Evolutionary conservation across 2,797 vertebrate species (phyloP).

Genomic region (Thamnophis elegans): DNA sequence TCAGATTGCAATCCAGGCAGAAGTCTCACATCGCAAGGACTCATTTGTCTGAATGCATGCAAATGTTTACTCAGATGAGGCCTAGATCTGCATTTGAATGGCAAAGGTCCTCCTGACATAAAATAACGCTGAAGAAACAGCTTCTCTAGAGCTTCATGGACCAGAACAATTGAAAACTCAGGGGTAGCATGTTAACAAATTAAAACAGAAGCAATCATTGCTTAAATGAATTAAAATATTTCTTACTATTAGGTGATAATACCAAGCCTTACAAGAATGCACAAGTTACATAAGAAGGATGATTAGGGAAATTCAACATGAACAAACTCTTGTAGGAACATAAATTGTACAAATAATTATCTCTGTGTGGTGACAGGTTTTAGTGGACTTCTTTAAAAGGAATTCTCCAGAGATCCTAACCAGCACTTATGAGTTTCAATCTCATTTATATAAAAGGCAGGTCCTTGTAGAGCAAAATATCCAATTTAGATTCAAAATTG

Average conservation of each 20-base stretch:
- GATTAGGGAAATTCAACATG: slow-evolving; percentile 45
- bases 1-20: neutral
- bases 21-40: too few species aligned
- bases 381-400: slow-evolving; percentile 36
- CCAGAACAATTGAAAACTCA: neutral
- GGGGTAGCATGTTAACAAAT: neutral
- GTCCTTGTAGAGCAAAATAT: slow-evolving; percentile 5
- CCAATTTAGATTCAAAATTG: neutral
- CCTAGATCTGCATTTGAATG: neutral
- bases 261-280: slow-evolving; percentile 28
- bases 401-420: slow-evolving; percentile 37
- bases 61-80: too few species aligned
- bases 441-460: slow-evolving; percentile 39
- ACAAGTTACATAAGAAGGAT: slow-evolving; percentile 44
- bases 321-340: slow-evolving; percentile 33
- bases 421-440: slow-evolving; percentile 18
- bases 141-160: neutral
- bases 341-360: slow-evolving; percentile 65
- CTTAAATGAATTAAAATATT: slow-evolving; percentile 27
- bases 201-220: slow-evolving; percentile 10
- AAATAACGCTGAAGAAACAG: neutral
- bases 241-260: neutral
- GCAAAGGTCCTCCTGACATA: neutral
- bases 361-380: slow-evolving; percentile 32
- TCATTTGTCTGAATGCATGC: neutral